phyloP scores from a whole-genome alignment of 2,888 invertebrate genomes.

The Phyllotreta striolata region DNA sequence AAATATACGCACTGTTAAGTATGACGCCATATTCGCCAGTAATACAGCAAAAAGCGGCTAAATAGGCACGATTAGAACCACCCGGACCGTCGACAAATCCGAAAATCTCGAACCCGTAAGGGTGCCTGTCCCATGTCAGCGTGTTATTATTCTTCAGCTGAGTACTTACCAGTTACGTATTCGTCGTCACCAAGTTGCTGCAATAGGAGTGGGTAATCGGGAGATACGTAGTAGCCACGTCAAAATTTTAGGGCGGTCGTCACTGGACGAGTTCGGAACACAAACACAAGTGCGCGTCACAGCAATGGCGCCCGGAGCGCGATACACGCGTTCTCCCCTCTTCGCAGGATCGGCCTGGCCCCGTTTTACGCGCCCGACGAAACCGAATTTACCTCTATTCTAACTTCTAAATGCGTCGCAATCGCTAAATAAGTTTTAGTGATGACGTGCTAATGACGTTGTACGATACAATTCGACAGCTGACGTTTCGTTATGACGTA shows the following conservation, averaged over 20 bases:
- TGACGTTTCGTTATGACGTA: no score
- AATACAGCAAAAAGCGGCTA: constrained; percentile 55
- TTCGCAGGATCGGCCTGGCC: constrained; percentile 7
- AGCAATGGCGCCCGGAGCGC: constrained; percentile 72
- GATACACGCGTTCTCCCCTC: constrained; percentile 27
- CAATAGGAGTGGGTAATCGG: constrained; percentile 93
- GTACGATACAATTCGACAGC: no score
- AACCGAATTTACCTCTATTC: no score
- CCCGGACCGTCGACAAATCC: constrained; percentile 36
- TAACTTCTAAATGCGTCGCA: no score
- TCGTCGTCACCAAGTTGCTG: constrained; percentile 94
- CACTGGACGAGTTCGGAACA: constrained; percentile 80
- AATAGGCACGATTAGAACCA: constrained; percentile 52
- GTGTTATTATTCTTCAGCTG: constrained; percentile 70
- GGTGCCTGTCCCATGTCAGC: constrained; percentile 63
- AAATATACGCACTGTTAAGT: constrained; percentile 55
- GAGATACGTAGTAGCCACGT: constrained; percentile 93
- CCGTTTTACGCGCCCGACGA: background rate
- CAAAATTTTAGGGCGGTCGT: constrained; percentile 87
- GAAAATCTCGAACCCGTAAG: constrained; percentile 50
- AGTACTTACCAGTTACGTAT: constrained; percentile 92
- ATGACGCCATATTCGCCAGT: constrained; percentile 64
- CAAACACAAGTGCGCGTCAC: constrained; percentile 80
- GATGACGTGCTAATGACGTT: no score
- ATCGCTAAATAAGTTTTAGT: no score